phyloP scores from a whole-genome alignment of 2,888 invertebrate genomes.

The Thera britannica region DNA sequence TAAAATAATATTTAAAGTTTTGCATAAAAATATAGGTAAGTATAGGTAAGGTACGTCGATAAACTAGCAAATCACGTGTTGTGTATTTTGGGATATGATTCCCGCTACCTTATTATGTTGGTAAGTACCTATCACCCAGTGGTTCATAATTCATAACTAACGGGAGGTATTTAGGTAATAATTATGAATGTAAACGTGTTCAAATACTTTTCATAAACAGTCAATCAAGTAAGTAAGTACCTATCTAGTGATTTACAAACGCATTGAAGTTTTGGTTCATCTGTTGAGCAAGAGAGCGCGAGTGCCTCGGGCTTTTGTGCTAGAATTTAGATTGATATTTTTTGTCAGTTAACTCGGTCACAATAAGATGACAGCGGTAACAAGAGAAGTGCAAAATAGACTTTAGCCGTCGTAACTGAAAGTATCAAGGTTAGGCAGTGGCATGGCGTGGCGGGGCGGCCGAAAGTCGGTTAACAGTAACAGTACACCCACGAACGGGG shows the following conservation, averaged over 20 bases:
- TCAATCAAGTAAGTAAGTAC: constrained; percentile 18
- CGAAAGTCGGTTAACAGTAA: constrained; percentile 81
- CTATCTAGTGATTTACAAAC: constrained; percentile 33
- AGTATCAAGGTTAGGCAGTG: constrained; percentile 80
- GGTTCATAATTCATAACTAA: too few relatives aligned
- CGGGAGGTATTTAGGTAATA: too few relatives aligned
- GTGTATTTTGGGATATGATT: too few relatives aligned
- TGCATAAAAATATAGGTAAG: too few relatives aligned
- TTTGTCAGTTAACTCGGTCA: constrained; percentile 82
- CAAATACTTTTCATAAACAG: constrained; percentile 21
- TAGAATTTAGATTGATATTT: constrained; percentile 85
- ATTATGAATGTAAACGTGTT: neutral
- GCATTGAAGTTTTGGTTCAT: constrained; percentile 33
- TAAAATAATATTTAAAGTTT: too few relatives aligned
- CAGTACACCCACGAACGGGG: constrained; percentile 72
- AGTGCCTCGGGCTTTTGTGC: constrained; percentile 81
- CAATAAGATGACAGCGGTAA: constrained; percentile 83
- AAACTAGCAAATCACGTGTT: too few relatives aligned
- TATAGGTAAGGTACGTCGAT: too few relatives aligned
- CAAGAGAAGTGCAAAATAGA: constrained; percentile 83
- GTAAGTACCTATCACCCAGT: too few relatives aligned
- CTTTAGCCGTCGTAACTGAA: constrained; percentile 75
- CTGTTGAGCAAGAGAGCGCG: constrained; percentile 69
- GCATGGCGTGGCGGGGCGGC: constrained; percentile 66
- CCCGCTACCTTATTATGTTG: too few relatives aligned